Conservation (phyloP, 1,140 invertebrate species). For the Leptopilina boulardi region DNA sequence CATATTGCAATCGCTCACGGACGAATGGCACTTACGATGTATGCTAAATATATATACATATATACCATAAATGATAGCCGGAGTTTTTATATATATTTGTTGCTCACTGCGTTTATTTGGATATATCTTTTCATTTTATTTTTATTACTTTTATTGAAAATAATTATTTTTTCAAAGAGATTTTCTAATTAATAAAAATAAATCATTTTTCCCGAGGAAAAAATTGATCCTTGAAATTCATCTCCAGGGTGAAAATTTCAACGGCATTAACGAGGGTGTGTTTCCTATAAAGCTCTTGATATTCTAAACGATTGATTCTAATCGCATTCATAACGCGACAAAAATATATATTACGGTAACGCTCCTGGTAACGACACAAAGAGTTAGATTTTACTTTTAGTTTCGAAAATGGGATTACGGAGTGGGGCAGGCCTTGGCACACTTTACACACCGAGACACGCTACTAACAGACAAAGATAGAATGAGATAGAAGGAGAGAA, state of each 20-base stretch:
- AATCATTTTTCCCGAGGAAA: too few relatives aligned
- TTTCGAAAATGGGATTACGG: conserved; percentile 75
- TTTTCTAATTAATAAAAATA: too few relatives aligned
- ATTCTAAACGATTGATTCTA: conserved; percentile 26
- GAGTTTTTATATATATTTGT: conserved; percentile 43
- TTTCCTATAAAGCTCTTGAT: background rate
- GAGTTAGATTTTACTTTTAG: conserved; percentile 77
- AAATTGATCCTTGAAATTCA: conserved; percentile 22
- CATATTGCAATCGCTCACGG: conserved; percentile 54
- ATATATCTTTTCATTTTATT: background rate
- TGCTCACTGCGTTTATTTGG: too few relatives aligned
- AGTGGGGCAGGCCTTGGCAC: conserved; percentile 75
- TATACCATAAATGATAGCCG: conserved; percentile 39
- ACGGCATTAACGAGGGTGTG: background rate
- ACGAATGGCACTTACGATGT: conserved; percentile 54
- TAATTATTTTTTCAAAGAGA: too few relatives aligned
- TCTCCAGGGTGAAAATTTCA: background rate
- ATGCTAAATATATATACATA: conserved; percentile 57
- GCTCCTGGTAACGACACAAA: conserved; percentile 68
- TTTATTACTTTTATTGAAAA: background rate
- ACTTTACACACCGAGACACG: conserved; percentile 71
- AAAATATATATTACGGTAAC: conserved; percentile 69
- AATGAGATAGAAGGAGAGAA: conserved; percentile 33
- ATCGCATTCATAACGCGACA: conserved; percentile 45
- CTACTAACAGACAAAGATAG: conserved; percentile 41